A percentile compares a stretch with the other conserved stretches of the same genome.
Conservation (phyloP, 2,888 invertebrate species). For the Meiosimyza decipiens region DNA sequence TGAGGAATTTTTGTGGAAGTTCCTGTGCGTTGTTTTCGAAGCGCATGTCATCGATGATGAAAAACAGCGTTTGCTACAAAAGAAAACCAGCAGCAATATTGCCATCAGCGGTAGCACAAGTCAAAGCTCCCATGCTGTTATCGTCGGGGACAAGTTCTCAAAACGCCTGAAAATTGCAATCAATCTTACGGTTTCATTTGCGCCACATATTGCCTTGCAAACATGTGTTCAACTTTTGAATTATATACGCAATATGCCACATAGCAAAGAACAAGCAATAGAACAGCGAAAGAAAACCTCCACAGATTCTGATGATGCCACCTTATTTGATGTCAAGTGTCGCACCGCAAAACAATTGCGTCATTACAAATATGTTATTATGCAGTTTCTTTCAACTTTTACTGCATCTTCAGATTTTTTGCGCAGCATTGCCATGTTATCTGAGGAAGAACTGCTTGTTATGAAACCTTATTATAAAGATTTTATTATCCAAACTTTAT, state of each 20-base stretch:
- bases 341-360: conserved; percentile 81
- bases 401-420: conserved; percentile 78
- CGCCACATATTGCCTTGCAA: conserved; percentile 72
- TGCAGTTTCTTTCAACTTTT: conserved; percentile 79
- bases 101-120: not conserved
- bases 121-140: not conserved
- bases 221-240: conserved; percentile 76
- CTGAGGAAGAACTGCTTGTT: conserved; percentile 66
- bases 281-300: conserved; percentile 63
- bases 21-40: conserved; percentile 78
- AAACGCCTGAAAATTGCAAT: conserved; percentile 76
- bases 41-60: conserved; percentile 74
- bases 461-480: conserved; percentile 76
- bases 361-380: conserved; percentile 84
- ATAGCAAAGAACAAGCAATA: conserved; percentile 70
- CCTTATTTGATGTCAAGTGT: conserved; percentile 73
- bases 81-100: not conserved
- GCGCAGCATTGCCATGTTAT: conserved; percentile 72
- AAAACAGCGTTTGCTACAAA: conserved; percentile 64
- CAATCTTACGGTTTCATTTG: conserved; percentile 75
- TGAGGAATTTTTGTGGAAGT: conserved; percentile 76
- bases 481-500: conserved; percentile 76
- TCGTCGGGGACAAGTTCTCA: conserved; percentile 66
- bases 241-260: conserved; percentile 76
- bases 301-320: conserved; percentile 61